Evolutionary conservation across 2,113 vertebrate genomes (phyloP), one percentile per base, ranked within the genome.

Genomic region (Charina bottae): DNA sequence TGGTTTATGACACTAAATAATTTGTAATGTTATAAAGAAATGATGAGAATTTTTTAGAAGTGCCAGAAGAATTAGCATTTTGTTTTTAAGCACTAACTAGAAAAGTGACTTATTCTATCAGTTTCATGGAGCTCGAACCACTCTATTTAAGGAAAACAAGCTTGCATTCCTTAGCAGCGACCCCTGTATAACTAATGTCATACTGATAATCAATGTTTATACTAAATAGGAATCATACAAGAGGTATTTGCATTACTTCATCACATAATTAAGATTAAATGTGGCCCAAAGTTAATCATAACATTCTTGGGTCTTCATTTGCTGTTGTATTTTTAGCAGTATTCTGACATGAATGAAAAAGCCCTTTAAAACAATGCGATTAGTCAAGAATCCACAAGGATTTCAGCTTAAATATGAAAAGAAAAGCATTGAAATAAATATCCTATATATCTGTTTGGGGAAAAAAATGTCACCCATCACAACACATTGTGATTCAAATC

Each of bases 361-460:
- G 96, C 90, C 91, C 24, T 72, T 72, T 46, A 64, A 37, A 55
- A 90, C 93, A 93, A 92, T 95, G 92, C 93, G 94, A 95, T 92
- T 92, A 94, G 93, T 93, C 95, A 95, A 93, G 85, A 93, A 97
- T 96, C 56, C 91, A 96, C 89, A 95, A 97, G 93, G 94, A 93
- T 89, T 91, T 91, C 91, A 68, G 54, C 94, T 95, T 93, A 90
- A 93, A 93, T 95, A 95, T 42, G 96, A 26, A 94, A 94, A 93
- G 91, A 88, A 13, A 89, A 13, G 24, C 91, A 97, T 93, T 96
- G 94, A 95, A 68, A 89, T 95, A 95, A 94, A 93, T 94, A 96
- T 96, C 90, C 91, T 97, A 97, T 98, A n/a, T n/a, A 97, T 97
- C 97, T 98, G 97, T 94, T 97, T 95, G 88, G 96, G 2, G 97